Percentiles rank a stretch among this genome's conserved stretches.
These are phyloP conservation scores for Nothocercus julius DNA, from an alignment of 2,113 vertebrate species.

Conservation along the genomic window DNA sequence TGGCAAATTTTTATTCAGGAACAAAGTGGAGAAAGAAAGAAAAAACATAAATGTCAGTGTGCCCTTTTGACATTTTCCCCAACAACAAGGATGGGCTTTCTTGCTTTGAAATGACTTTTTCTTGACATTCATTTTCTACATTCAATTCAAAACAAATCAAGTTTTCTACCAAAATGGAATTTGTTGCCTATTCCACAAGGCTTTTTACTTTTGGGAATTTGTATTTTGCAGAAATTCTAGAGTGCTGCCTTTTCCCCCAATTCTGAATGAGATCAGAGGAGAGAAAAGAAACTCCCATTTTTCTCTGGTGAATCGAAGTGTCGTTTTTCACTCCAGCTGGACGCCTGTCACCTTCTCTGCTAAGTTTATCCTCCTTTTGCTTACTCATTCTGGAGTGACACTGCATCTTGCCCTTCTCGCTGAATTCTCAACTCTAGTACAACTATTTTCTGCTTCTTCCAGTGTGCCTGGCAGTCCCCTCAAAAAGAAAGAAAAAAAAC, in stretches of 20 bases:
- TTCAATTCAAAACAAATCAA: conserved; percentile 57
- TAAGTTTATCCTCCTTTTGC: not conserved
- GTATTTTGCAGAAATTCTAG: not conserved
- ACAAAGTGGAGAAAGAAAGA: conserved; percentile 45
- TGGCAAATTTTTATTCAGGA: conserved; percentile 61
- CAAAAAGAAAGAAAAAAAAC: not conserved
- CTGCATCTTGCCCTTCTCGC: not conserved
- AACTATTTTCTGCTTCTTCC: not conserved
- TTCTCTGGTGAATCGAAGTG: not conserved
- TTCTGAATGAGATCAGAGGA: not conserved
- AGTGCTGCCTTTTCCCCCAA: not conserved
- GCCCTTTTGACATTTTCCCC: conserved; percentile 69
- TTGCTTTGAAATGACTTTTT: conserved; percentile 54
- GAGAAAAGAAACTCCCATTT: not conserved
- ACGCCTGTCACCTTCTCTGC: not conserved
- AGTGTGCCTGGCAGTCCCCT: not conserved
- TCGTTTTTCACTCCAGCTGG: not conserved
- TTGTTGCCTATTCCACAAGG: not conserved
- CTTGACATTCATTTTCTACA: conserved; percentile 66
- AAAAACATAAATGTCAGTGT: conserved; percentile 62
- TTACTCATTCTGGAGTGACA: not conserved
- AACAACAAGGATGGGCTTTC: conserved; percentile 39
- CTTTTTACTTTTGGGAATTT: not conserved
- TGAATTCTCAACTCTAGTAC: not conserved
- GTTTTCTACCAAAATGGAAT: conserved; percentile 18